phyloP scores from a whole-genome alignment of 2,797 vertebrate species.

The Neosalanx taihuensis region DNA sequence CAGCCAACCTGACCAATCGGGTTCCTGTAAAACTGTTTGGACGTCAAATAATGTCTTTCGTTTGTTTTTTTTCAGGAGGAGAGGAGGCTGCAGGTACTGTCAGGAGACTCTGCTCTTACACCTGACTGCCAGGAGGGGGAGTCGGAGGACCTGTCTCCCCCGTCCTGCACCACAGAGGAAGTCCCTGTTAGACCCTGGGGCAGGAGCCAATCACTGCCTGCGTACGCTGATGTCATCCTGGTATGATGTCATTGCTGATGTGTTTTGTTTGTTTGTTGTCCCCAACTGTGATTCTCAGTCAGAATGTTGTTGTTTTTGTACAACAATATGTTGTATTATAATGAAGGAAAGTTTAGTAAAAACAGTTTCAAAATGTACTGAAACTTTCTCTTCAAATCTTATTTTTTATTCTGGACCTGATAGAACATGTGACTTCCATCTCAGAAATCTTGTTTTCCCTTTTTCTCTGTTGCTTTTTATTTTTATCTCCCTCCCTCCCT shows the following conservation, averaged over 20 bases:
- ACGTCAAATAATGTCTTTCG: background rate
- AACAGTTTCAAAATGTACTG: too few relatives aligned
- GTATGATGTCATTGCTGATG: slow-evolving; percentile 36
- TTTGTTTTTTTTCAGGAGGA: slow-evolving; percentile 53
- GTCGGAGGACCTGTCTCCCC: slow-evolving; percentile 51
- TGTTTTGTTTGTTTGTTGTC: too few relatives aligned
- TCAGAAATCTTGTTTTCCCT: too few relatives aligned
- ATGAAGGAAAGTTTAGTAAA: too few relatives aligned
- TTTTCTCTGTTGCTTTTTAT: too few relatives aligned
- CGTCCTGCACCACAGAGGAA: slow-evolving; percentile 63
- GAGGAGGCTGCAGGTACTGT: slow-evolving; percentile 56
- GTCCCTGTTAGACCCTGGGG: slow-evolving; percentile 67
- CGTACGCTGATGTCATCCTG: slow-evolving; percentile 69
- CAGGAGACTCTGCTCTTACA: slow-evolving; percentile 47
- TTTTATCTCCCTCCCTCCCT: too few relatives aligned
- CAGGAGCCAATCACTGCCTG: slow-evolving; percentile 68
- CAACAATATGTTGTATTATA: background rate
- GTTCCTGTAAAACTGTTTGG: too few relatives aligned
- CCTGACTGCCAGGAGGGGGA: slow-evolving; percentile 65
- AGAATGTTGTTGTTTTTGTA: background rate
- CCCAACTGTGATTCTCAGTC: too few relatives aligned
- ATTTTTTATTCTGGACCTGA: too few relatives aligned
- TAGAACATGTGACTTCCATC: background rate
- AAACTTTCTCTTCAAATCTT: too few relatives aligned
- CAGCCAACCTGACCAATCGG: background rate